Percentiles rank a stretch among this genome's conserved stretches.
Evolutionary conservation across 2,113 vertebrate species (phyloP).

Genomic region (Tyto alba): DNA sequence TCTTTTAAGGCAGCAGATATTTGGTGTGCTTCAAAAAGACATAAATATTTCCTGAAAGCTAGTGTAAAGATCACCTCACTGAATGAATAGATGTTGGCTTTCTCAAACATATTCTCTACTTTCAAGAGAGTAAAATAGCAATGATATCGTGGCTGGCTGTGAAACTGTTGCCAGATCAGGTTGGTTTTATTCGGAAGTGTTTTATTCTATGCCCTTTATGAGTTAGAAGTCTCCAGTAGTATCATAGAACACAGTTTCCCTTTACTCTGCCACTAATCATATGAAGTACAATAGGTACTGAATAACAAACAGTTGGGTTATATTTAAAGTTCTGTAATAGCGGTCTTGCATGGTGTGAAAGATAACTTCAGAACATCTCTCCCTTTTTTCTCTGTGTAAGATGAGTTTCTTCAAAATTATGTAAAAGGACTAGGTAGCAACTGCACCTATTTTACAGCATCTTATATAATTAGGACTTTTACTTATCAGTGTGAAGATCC

Average conservation of each 20-base stretch:
- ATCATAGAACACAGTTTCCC: neutral
- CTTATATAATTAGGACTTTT: neutral
- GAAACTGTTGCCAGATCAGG: neutral
- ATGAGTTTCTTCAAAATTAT: neutral
- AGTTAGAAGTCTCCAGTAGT: neutral
- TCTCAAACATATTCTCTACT: neutral
- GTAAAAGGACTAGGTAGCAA: neutral
- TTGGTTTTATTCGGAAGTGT: neutral
- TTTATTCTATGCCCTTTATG: fast-evolving
- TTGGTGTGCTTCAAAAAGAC: neutral
- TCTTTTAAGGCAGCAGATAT: neutral
- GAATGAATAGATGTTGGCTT: neutral
- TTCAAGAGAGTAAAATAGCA: neutral
- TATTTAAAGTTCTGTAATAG: neutral
- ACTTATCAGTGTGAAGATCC: neutral
- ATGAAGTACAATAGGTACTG: neutral
- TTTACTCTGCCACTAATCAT: neutral
- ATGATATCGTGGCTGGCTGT: neutral
- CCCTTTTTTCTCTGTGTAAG: neutral
- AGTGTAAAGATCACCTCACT: neutral
- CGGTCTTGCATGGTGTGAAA: neutral
- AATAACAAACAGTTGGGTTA: neutral
- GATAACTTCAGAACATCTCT: neutral
- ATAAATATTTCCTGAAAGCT: neutral
- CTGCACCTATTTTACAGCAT: neutral